Conservation (phyloP, 2,888 invertebrate species). For the Polydrusus tereticollis region DNA sequence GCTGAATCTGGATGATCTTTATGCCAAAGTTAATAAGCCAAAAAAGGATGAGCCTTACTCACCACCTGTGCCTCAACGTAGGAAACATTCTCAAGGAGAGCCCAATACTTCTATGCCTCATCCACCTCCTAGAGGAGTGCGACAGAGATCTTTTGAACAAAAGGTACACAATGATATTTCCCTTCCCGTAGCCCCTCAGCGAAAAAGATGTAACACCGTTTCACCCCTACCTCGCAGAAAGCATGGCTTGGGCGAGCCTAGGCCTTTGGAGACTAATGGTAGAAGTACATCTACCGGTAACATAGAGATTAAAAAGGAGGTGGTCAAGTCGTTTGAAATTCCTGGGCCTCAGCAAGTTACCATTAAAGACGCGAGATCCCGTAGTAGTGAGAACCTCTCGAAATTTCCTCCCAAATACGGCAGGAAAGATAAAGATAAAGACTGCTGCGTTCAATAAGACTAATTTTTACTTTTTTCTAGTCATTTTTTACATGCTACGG, state of each 20-base stretch:
- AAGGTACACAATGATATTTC: conserved; percentile 36
- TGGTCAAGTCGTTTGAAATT: conserved; percentile 53
- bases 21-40: conserved; percentile 56
- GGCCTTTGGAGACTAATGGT: conserved; percentile 31
- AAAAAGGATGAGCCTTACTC: conserved; percentile 39
- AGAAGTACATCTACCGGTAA: conserved; percentile 53
- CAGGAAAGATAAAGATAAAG: conserved; percentile 58
- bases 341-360: conserved; percentile 52
- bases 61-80: conserved; percentile 57
- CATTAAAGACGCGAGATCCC: conserved; percentile 32
- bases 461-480: conserved; percentile 60
- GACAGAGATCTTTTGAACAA: conserved; percentile 62
- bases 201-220: conserved; percentile 54
- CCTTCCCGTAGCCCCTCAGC: conserved; percentile 53
- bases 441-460: conserved; percentile 62
- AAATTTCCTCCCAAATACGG: conserved; percentile 47
- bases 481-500: conserved; percentile 60
- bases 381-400: conserved; percentile 38
- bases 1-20: conserved; percentile 53
- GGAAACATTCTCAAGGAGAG: conserved; percentile 39
- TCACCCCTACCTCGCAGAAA: conserved; percentile 56
- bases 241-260: conserved; percentile 16
- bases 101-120: conserved; percentile 6
- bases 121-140: conserved; percentile 55
- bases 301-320: conserved; percentile 54